A percentile compares a stretch with the other conserved stretches of the same genome.
Conservation (phyloP, 2,888 invertebrate genomes). For the Caenorhabditis wallacei region DNA sequence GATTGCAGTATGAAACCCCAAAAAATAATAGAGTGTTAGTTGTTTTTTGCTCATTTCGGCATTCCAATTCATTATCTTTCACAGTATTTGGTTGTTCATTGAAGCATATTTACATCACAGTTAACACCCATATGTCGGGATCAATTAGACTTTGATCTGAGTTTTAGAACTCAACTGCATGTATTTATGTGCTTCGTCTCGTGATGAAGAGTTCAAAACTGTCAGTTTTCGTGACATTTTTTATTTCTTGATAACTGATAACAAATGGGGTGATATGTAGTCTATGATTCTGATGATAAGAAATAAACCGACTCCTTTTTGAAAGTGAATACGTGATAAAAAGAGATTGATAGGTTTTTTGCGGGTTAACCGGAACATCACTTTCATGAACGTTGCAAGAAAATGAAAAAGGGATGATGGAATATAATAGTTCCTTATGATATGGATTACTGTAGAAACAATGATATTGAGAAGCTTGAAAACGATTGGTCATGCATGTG, state of each 20-base stretch:
- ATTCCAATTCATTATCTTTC: not conserved
- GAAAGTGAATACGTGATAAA: constrained; percentile 11
- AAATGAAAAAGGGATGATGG: not conserved
- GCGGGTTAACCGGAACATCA: constrained; percentile 31
- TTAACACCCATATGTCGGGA: not conserved
- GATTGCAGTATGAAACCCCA: not conserved
- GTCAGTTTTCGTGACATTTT: constrained; percentile 49
- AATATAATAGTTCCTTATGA: not conserved
- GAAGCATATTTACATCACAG: constrained; percentile 29
- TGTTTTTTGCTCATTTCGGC: not conserved
- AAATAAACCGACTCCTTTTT: constrained; percentile 19
- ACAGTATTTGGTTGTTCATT: constrained; percentile 26
- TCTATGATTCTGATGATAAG: constrained; percentile 21
- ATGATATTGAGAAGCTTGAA: too few species aligned
- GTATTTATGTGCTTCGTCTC: not conserved
- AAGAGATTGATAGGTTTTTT: constrained; percentile 36
- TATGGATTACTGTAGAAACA: not conserved
- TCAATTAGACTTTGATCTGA: constrained; percentile 23
- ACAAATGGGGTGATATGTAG: constrained; percentile 45
- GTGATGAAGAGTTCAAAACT: constrained; percentile 42
- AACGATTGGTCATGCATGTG: too few species aligned
- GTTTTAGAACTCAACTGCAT: constrained; percentile 15
- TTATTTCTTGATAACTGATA: constrained; percentile 21
- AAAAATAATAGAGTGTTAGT: not conserved
- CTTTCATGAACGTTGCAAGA: not conserved